phyloP scores from a whole-genome alignment of 2,113 vertebrate genomes.

The Percopsis transmontana region DNA sequence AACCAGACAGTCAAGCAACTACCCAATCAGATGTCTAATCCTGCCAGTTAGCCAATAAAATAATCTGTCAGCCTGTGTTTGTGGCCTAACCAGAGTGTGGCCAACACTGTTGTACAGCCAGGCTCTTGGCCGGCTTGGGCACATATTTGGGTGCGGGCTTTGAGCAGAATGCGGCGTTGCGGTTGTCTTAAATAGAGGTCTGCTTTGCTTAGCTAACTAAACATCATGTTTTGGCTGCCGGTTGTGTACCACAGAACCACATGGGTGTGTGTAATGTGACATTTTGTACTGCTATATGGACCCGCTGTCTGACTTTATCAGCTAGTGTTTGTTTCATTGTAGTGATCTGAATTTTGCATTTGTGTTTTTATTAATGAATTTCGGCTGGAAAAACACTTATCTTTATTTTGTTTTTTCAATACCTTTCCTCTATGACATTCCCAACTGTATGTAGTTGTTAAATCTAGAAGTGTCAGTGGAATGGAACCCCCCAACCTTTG shows the following conservation, averaged over 20 bases:
- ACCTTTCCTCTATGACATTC: neutral
- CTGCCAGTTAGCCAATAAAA: neutral
- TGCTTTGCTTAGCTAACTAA: conserved; percentile 49
- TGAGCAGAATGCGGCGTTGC: conserved; percentile 36
- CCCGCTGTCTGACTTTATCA: neutral
- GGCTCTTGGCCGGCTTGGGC: conserved; percentile 30
- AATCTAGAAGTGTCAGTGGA: neutral
- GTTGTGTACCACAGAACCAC: conserved; percentile 52
- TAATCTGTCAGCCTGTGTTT: conserved; percentile 12
- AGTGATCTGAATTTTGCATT: neutral
- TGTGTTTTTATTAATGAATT: conserved; percentile 7
- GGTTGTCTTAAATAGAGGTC: conserved; percentile 64
- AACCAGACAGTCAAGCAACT: neutral
- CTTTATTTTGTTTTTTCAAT: too few species aligned
- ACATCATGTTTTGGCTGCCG: conserved; percentile 54
- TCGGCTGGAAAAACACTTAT: conserved; percentile 21
- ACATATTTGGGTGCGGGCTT: conserved; percentile 16
- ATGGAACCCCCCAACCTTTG: neutral
- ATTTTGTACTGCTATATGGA: neutral
- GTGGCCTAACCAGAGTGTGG: conserved; percentile 11
- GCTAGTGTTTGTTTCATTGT: neutral
- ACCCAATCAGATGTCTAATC: neutral
- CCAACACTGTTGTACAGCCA: conserved; percentile 24
- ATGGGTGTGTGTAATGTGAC: conserved; percentile 28
- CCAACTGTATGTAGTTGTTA: neutral